phyloP scores from a whole-genome alignment of 2,113 vertebrate species.

The Budorcas taxicolor region DNA sequence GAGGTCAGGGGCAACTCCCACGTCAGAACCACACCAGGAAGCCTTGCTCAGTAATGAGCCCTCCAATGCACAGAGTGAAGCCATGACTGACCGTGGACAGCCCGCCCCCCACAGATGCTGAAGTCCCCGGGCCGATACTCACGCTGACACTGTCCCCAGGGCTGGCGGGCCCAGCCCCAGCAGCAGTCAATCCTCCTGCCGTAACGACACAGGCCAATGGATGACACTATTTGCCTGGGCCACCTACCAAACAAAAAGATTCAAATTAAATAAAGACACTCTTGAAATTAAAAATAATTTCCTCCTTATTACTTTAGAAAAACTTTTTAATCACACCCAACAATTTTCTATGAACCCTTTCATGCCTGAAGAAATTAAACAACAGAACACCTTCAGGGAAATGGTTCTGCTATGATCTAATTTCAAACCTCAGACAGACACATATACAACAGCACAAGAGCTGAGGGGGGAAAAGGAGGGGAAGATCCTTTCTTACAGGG shows the following conservation, averaged over 20 bases:
- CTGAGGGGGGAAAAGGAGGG: no score
- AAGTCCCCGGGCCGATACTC: slow-evolving; percentile 84
- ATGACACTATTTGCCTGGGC: slow-evolving; percentile 89
- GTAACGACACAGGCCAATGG: slow-evolving; percentile 91
- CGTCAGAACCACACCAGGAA: slow-evolving; percentile 45
- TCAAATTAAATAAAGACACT: neutral
- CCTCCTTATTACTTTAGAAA: neutral
- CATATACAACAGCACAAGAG: neutral
- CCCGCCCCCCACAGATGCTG: slow-evolving; percentile 72
- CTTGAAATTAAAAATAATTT: neutral
- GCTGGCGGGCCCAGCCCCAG: slow-evolving; percentile 94
- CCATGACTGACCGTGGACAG: slow-evolving; percentile 50
- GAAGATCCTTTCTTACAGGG: neutral
- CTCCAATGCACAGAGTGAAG: neutral
- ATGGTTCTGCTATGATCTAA: neutral
- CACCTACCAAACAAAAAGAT: slow-evolving; percentile 84
- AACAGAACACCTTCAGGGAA: neutral
- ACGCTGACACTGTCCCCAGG: slow-evolving; percentile 98
- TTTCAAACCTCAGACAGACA: neutral
- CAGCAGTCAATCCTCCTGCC: slow-evolving; percentile 95
- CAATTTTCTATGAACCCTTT: neutral
- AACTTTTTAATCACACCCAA: neutral
- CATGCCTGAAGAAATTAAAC: neutral
- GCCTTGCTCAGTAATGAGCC: slow-evolving; percentile 15
- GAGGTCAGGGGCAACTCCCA: neutral